Conservation (phyloP, 2,797 vertebrate species). For the Eulemur rubriventer region DNA sequence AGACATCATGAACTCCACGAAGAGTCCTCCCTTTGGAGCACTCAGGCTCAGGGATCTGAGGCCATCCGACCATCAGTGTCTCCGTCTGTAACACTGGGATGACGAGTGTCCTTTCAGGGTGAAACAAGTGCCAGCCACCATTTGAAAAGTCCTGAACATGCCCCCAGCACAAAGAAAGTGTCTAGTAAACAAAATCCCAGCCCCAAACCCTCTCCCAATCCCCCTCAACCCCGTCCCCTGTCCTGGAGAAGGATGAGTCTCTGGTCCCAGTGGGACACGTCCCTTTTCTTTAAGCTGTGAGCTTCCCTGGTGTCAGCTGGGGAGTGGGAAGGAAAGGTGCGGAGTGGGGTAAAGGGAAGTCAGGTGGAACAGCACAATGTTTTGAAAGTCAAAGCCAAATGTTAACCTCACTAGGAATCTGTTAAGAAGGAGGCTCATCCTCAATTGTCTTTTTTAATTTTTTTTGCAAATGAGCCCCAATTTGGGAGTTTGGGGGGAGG, state of each 20-base stretch:
- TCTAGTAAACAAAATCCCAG: too few species aligned
- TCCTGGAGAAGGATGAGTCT: neutral
- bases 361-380: neutral
- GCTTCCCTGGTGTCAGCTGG: neutral
- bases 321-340: neutral
- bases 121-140: neutral
- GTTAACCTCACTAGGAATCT: too few species aligned
- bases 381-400: neutral
- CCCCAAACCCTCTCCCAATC: neutral
- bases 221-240: too few species aligned
- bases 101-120: rapidly evolving
- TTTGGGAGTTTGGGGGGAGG: neutral
- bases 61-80: neutral
- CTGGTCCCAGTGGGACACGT: neutral
- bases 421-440: neutral
- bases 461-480: neutral
- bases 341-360: neutral
- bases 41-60: neutral
- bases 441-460: neutral
- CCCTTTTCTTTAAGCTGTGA: neutral
- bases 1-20: too few species aligned
- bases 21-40: neutral
- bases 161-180: neutral
- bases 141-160: neutral
- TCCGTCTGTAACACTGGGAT: neutral